Conservation (phyloP, 1,140 invertebrate species). For the Episyrphus balteatus region DNA sequence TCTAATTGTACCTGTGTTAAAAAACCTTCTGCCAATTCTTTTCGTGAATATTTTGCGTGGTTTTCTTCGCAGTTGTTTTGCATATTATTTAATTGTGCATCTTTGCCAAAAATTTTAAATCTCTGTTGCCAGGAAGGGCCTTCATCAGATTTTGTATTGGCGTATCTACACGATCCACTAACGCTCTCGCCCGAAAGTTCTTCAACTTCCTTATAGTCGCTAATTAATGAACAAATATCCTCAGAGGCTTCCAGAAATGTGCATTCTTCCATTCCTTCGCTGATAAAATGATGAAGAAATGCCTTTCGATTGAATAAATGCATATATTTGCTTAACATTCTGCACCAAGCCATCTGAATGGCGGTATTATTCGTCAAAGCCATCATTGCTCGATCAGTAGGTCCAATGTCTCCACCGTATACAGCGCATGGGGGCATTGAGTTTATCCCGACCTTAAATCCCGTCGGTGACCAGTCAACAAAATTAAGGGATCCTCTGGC, state of each 20-base stretch:
- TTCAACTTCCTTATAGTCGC: slow-evolving; percentile 45
- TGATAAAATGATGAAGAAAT: slow-evolving; percentile 40
- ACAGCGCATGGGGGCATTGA: slow-evolving; percentile 57
- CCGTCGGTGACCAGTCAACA: slow-evolving; percentile 66
- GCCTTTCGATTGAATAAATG: slow-evolving; percentile 25
- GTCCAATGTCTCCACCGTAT: slow-evolving; percentile 53
- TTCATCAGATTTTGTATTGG: too few relatives aligned
- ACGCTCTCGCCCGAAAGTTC: too few relatives aligned
- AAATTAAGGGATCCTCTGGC: slow-evolving; percentile 49
- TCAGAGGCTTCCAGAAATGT: slow-evolving; percentile 52
- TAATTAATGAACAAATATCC: slow-evolving; percentile 50
- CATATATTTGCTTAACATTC: slow-evolving; percentile 27
- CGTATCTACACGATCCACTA: too few relatives aligned
- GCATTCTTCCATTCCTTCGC: slow-evolving; percentile 60
- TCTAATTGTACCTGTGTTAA: too few relatives aligned
- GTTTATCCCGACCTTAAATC: slow-evolving; percentile 56
- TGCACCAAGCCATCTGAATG: slow-evolving; percentile 25
- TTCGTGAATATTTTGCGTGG: too few relatives aligned
- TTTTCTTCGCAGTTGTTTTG: too few relatives aligned
- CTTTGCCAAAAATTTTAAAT: too few relatives aligned
- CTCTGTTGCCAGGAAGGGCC: too few relatives aligned
- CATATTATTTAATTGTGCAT: too few relatives aligned
- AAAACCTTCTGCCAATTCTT: too few relatives aligned
- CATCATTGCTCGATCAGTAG: slow-evolving; percentile 40
- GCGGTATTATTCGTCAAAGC: slow-evolving; percentile 41